Conservation (phyloP, 2,113 vertebrate genomes). For the Arizona elegans region DNA sequence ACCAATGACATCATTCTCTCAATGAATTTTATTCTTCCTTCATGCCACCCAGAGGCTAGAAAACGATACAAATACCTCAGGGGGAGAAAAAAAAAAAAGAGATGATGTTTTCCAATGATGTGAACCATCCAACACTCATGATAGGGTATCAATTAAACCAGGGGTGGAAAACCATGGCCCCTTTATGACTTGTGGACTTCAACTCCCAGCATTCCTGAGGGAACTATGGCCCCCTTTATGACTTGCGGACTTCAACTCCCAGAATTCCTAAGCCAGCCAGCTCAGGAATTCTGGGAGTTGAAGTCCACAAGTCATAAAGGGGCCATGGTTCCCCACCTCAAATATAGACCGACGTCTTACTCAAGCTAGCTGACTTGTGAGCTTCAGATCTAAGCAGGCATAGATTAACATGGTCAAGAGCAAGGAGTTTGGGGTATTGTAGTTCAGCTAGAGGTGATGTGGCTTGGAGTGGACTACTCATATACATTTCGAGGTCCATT, state of each 20-base stretch:
- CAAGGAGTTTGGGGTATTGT: neutral
- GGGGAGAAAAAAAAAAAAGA: neutral
- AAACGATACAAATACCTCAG: neutral
- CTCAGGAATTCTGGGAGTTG: neutral
- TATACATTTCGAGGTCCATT: neutral
- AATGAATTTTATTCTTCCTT: constrained; percentile 3
- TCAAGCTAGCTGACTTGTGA: neutral
- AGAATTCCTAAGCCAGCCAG: no score
- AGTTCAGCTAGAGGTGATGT: neutral
- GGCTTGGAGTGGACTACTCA: neutral
- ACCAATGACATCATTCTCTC: neutral
- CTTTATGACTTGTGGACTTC: neutral
- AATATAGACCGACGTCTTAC: neutral
- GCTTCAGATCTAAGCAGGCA: neutral
- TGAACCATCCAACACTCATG: no score
- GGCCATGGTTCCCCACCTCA: neutral
- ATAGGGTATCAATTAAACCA: neutral
- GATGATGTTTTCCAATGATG: neutral
- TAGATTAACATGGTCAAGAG: neutral
- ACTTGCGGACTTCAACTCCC: no score
- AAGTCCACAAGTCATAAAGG: neutral
- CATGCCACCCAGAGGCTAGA: neutral
- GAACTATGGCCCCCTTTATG: no score
- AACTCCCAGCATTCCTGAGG: no score
- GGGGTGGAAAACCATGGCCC: no score